Conservation (phyloP, 2,113 vertebrate genomes). For the Neolamprologus toae region DNA sequence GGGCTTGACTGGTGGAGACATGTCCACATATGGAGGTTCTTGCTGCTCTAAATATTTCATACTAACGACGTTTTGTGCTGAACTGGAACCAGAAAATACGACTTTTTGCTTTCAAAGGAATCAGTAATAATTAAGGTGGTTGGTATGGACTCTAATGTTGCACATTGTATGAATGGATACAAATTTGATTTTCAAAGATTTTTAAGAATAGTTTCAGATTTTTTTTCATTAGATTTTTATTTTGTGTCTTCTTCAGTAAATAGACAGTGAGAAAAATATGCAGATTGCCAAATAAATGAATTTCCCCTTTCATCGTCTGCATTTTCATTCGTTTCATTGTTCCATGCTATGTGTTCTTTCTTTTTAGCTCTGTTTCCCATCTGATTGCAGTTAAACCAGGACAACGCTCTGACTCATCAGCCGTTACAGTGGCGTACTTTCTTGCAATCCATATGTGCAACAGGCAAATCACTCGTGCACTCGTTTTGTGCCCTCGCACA, state of each 20-base stretch:
- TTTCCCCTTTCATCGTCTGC: neutral
- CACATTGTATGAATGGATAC: neutral
- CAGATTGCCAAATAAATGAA: neutral
- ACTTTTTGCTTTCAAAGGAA: neutral
- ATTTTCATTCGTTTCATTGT: neutral
- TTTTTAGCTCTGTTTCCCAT: neutral
- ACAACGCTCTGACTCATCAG: neutral
- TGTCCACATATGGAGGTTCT: constrained; percentile 66
- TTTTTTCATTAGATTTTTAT: neutral
- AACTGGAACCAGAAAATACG: constrained; percentile 13
- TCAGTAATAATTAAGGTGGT: neutral
- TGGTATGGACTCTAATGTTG: neutral
- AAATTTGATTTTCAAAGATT: neutral
- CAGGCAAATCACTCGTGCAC: neutral
- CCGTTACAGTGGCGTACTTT: neutral
- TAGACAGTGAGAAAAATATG: neutral
- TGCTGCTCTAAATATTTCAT: constrained; percentile 23
- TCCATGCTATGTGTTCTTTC: neutral
- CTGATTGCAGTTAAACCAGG: neutral
- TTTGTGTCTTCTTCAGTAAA: neutral
- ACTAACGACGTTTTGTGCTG: neutral
- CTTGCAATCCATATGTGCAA: neutral
- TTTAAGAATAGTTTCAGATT: neutral
- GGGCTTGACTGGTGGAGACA: constrained; percentile 52
- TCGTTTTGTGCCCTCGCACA: neutral